phyloP scores from a whole-genome alignment of 1,140 invertebrate genomes.

The Lethrus apterus region DNA sequence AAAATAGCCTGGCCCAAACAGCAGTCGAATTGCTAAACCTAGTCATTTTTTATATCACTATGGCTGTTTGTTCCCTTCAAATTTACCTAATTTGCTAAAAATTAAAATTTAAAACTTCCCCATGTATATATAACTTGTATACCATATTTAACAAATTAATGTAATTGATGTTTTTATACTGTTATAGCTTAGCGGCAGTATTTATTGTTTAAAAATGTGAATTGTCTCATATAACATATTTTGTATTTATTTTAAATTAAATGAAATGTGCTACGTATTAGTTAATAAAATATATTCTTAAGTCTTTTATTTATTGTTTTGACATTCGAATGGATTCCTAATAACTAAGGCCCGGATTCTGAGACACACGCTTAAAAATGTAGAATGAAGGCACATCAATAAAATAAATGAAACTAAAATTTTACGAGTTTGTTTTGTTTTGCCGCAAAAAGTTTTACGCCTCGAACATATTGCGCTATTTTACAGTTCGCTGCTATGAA shows the following conservation, averaged over 20 bases:
- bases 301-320: background rate
- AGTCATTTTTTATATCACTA: constrained; percentile 20
- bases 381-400: too few species aligned
- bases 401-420: too few species aligned
- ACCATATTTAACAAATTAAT: constrained; percentile 5
- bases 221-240: constrained; percentile 13
- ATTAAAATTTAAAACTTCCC: background rate
- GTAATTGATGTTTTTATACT: constrained; percentile 14
- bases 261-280: constrained; percentile 2
- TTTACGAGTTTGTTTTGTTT: too few species aligned
- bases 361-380: too few species aligned
- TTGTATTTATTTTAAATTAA: constrained; percentile 14
- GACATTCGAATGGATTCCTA: too few species aligned
- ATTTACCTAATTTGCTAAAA: background rate
- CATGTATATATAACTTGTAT: constrained; percentile 2
- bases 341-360: too few species aligned
- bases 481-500: too few species aligned
- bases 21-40: constrained; percentile 33
- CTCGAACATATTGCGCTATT: too few species aligned
- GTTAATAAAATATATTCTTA: constrained; percentile 12
- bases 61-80: background rate
- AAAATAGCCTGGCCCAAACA: constrained; percentile 92
- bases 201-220: constrained; percentile 11
- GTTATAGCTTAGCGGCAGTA: constrained; percentile 6
- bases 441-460: too few species aligned